Evolutionary conservation across 2,113 vertebrate species (phyloP), one percentile per base, ranked within the genome.

Genomic region (Condylura cristata): DNA sequence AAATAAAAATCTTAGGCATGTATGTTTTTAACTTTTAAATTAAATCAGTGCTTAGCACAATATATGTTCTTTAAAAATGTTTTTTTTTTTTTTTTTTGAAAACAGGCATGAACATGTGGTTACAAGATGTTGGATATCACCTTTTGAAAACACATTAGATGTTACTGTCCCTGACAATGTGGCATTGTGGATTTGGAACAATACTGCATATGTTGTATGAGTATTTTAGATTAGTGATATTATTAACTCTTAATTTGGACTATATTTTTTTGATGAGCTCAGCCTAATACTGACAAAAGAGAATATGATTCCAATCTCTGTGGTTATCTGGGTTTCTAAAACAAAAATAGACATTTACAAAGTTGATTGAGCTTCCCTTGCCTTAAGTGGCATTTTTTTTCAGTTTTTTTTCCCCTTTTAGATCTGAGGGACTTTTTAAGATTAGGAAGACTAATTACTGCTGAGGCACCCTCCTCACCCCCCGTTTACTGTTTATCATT

Each of bases 291-390:
- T n/a, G 37, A 68, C 41, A 8, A 39, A 60, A 37, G n/a, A 51
- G 14, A 68, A 48, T 22, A 39, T 34, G 8, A 61, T 14, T 3
- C 1, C 60, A n/a, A 53, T 37, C 11, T 37, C 24, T 26, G 58
- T 4, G 48, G 48, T 78, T 17, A 17, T 44, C 46, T 89, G 63
- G 78, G 30, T 78, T 85, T 65, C 17, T 11, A 92, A 84, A 71
- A 28, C 20, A 56, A 41, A 44, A 81, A 74, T 14, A 74, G 32
- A 82, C 12, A 18, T 9, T 30, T 30, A 28, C 8, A 5, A 72
- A 85, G 60, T 72, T 72, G 24, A 48, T 39, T 84, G 87, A 84
- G 30, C 26, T 90, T 94, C 41, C 41, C 37, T 95, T 74, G 48
- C 60, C 88, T 92, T 72, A 72, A 74, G 65, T 58, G 58, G 16